These are phyloP conservation scores for Pseudomyrmex sp. DNA, from an alignment of 1,140 invertebrate genomes.

Conservation along the genomic window DNA sequence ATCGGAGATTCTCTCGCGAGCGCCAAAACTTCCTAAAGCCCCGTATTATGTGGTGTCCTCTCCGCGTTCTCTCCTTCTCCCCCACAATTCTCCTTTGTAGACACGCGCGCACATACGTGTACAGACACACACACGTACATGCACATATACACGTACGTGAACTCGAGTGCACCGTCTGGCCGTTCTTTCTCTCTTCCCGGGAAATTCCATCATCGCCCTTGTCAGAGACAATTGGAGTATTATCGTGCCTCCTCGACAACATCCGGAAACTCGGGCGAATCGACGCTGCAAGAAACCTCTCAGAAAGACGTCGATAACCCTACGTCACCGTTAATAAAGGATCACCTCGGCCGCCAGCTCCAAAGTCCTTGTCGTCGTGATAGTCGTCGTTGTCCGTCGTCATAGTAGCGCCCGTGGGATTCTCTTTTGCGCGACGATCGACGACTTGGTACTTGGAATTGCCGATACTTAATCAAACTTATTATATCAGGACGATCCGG, in stretches of 20 bases:
- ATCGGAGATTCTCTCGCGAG: slow-evolving; percentile 27
- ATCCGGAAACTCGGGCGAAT: slow-evolving; percentile 60
- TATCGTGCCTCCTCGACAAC: slow-evolving; percentile 32
- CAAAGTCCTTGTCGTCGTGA: slow-evolving; percentile 33
- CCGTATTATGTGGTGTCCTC: slow-evolving; percentile 41
- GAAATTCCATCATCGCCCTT: slow-evolving; percentile 58
- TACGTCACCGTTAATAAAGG: slow-evolving; percentile 64
- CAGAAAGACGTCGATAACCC: slow-evolving; percentile 57
- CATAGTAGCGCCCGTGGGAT: slow-evolving; percentile 15
- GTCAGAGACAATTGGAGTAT: slow-evolving; percentile 52
- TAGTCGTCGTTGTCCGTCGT: slow-evolving; percentile 31
- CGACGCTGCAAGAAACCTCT: slow-evolving; percentile 68
- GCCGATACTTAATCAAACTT: slow-evolving; percentile 72
- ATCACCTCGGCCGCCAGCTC: slow-evolving; percentile 28
- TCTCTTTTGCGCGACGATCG: slow-evolving; percentile 59
- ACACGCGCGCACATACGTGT: neutral
- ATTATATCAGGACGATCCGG: slow-evolving; percentile 61
- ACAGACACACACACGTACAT: neutral
- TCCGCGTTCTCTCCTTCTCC: neutral
- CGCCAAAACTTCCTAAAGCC: slow-evolving; percentile 44
- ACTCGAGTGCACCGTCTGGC: slow-evolving; percentile 51
- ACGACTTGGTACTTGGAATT: slow-evolving; percentile 49
- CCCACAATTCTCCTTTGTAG: neutral
- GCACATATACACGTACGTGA: slow-evolving; percentile 29
- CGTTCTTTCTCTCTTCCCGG: slow-evolving; percentile 48